Evolutionary conservation across 2,797 vertebrate genomes (phyloP).

Genomic region (Luscinia luscinia): DNA sequence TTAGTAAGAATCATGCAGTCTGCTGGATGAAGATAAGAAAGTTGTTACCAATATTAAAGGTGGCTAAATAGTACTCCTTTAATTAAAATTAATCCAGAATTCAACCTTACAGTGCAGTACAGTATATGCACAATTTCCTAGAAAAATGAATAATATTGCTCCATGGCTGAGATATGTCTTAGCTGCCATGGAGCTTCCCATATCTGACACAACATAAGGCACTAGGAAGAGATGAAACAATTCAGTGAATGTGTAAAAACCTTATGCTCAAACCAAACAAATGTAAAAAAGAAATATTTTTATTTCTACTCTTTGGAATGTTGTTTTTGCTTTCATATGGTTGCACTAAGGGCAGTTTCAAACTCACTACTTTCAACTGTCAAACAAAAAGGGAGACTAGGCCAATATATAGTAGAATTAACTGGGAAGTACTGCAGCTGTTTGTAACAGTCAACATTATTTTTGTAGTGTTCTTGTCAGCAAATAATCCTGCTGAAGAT

Average conservation of each 20-base stretch:
- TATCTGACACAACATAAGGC: background rate
- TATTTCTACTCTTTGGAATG: background rate
- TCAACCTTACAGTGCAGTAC: background rate
- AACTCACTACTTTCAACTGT: background rate
- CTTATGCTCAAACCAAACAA: background rate
- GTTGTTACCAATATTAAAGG: background rate
- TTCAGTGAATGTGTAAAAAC: background rate
- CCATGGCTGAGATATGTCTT: accelerated
- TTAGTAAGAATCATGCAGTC: background rate
- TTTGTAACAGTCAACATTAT: background rate
- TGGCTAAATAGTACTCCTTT: background rate
- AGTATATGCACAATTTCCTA: background rate
- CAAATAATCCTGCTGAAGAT: background rate
- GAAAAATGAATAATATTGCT: background rate
- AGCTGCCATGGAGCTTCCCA: background rate
- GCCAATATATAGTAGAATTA: background rate
- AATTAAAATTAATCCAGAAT: background rate
- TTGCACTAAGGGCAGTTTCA: background rate
- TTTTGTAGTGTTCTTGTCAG: background rate
- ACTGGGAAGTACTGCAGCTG: background rate
- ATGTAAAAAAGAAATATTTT: accelerated
- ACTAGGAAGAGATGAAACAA: accelerated
- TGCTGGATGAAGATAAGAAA: background rate
- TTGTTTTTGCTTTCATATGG: background rate
- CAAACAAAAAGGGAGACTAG: background rate